These are phyloP conservation scores for Kryptolebias marmoratus DNA, from an alignment of 2,113 vertebrate species.

Conservation along the genomic window DNA sequence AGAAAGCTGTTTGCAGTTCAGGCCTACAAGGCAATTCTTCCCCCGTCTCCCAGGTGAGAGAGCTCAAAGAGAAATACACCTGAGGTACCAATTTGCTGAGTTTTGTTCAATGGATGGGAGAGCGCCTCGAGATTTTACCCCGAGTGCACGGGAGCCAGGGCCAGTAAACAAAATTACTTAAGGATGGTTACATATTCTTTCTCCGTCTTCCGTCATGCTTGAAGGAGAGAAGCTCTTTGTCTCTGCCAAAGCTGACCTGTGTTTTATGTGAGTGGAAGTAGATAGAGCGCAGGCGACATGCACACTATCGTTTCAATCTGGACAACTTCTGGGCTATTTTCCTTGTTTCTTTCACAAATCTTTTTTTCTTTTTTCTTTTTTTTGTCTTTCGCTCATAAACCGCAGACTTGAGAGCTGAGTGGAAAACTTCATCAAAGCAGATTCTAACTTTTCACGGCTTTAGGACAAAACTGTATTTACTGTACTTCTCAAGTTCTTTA, in stretches of 20 bases:
- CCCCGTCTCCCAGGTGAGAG: conserved; percentile 83
- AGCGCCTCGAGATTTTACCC: conserved; percentile 71
- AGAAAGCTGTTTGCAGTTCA: conserved; percentile 80
- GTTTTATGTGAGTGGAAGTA: conserved; percentile 58
- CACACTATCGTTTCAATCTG: conserved; percentile 48
- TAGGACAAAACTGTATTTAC: conserved; percentile 37
- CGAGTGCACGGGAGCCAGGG: conserved; percentile 57
- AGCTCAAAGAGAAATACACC: conserved; percentile 83
- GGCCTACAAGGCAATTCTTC: conserved; percentile 86
- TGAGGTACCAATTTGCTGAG: conserved; percentile 88
- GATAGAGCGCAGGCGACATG: conserved; percentile 46
- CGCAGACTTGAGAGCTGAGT: conserved; percentile 25
- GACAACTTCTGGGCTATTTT: conserved; percentile 47
- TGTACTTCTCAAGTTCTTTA: conserved; percentile 22
- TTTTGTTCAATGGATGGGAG: conserved; percentile 84
- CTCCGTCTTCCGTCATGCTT: conserved; percentile 66
- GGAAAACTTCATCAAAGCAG: conserved; percentile 69
- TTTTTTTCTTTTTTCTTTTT: background rate
- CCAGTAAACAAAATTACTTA: conserved; percentile 80
- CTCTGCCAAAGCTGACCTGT: conserved; percentile 57
- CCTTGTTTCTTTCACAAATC: conserved; percentile 47
- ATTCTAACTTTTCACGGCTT: conserved; percentile 46
- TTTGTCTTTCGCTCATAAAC: conserved; percentile 11
- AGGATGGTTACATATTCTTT: conserved; percentile 73
- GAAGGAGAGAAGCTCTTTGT: conserved; percentile 74